Evolutionary conservation across 2,888 invertebrate species (phyloP), one percentile per base, ranked within the genome.

Genomic region (Drosophila suboccidentalis): DNA sequence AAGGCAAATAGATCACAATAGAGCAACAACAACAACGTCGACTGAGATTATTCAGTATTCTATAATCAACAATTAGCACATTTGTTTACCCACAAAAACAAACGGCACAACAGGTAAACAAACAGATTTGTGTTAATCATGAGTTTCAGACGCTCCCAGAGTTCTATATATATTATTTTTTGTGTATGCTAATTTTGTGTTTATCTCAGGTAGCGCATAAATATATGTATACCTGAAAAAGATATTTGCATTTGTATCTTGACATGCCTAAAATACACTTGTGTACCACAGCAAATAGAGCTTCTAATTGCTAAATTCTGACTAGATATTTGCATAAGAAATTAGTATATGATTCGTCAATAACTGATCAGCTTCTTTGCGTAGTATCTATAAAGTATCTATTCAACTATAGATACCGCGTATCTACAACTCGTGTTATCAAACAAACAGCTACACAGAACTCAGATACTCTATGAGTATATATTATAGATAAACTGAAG

Each of bases 31-130:
- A 22, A 22, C 22, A 1, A 13, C 15, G 41, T 41, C 9, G 19
- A 38, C 43, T 36, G 15, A 44, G 54, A 43, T 44, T 57, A n/a
- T 44, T 46, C 36, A 36, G 57, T 26, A 26, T 26, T 11, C 41
- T 58, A 44, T 39, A 75, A 65, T 66, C 49, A 66, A 57, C 60
- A 50, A 76, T 80, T 71, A 80, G 57, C 77, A 58, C 80, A 75
- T 55, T 76, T 76, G 76, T 80, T 76, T 76, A 76, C 77, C 64
- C 22, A 44, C 43, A 13, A 29, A 44, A 46, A 50, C 22, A 51
- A n/a, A 32, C n/a, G 15, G 34, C 41, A 46, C 51, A 66, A 41
- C 38, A 53, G 72, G 58, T 53, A 66, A 60, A 41, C 47, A 66
- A 60, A 41, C 47, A 46, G 41, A 44, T 11, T 51, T 38, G 38